phyloP scores from a whole-genome alignment of 2,888 invertebrate species.

The Amphipoea lucens region DNA sequence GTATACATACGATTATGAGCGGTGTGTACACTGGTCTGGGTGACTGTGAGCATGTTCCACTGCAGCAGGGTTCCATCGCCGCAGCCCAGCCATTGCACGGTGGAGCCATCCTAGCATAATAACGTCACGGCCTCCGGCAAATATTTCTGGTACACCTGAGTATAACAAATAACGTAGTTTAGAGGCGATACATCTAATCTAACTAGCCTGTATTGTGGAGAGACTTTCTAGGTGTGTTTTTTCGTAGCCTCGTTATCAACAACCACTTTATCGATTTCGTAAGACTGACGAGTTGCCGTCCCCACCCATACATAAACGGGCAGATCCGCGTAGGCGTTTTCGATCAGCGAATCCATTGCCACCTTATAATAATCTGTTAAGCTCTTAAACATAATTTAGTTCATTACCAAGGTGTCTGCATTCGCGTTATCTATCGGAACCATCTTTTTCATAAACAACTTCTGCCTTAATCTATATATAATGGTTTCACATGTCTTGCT shows the following conservation, averaged over 20 bases:
- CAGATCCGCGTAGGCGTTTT: conserved; percentile 24
- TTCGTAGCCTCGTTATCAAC: neutral
- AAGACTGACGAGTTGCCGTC: neutral
- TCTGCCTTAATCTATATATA: conserved; percentile 87
- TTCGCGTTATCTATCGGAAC: conserved; percentile 77
- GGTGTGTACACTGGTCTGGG: conserved; percentile 82
- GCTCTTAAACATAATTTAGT: conserved; percentile 46
- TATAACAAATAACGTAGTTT: neutral
- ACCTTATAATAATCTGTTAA: conserved; percentile 39
- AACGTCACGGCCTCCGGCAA: conserved; percentile 82
- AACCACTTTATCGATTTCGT: neutral
- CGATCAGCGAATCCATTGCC: conserved; percentile 45
- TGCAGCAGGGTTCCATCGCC: conserved; percentile 83
- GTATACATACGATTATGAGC: conserved; percentile 91
- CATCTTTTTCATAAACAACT: conserved; percentile 83
- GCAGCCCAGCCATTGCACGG: conserved; percentile 88
- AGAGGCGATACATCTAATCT: neutral
- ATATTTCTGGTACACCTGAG: conserved; percentile 86
- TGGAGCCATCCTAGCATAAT: conserved; percentile 84
- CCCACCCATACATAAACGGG: neutral
- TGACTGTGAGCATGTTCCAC: conserved; percentile 89
- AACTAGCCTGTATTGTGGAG: neutral
- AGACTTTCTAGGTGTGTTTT: neutral
- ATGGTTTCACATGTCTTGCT: conserved; percentile 88
- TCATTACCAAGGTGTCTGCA: conserved; percentile 50